Base-by-base conservation (phyloP, 2,888 invertebrate species). In the Brenthis hecate region DNA sequence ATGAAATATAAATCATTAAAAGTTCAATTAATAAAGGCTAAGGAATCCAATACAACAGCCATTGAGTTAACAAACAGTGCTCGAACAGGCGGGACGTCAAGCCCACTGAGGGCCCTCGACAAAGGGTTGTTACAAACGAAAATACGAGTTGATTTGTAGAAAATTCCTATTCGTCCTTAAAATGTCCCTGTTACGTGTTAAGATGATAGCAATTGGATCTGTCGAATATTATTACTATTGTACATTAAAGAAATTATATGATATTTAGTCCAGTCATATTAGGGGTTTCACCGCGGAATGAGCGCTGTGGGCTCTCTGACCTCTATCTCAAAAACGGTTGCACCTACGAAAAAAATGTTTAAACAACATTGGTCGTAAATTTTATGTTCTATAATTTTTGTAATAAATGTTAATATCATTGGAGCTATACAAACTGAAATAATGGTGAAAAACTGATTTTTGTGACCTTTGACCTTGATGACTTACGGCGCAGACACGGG, bases 91-190 rank as follows among this genome's bases (percentile, higher is more conserved):
- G 80, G 82, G 81, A 80, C 83, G 78, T 77, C 78, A 78, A 85
- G 79, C 79, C 75, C 72, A 73, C 83, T 70, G 67, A 80, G 84
- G 76, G 74, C 78, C 70, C 82, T 74, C 66, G 60, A 68, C 81
- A 88, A 91, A 91, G 91, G 91, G 90, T 91, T 91, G 91, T 89
- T 87, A 86, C 87, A 80, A 83, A 81, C 80, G 77, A 82, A 78
- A 81, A 84, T 86, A 85, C 86, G 85, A 82, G 85, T 86, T 88
- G 88, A 88, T 89, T 89, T 89, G 85, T 86, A 87, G 82, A 84
- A 86, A 86, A 89, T 88, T 85, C 86, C 86, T 82, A 91, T 91
- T 89, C 87, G 77, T 81, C 80, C 78, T 78, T 64, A 73, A 76
- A 75, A 68, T 70, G 73, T 43, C 13, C 23, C 13, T 66, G 76